Base-by-base conservation (phyloP, 1,140 invertebrate genomes). In the Pentalonia nigronervosa region DNA sequence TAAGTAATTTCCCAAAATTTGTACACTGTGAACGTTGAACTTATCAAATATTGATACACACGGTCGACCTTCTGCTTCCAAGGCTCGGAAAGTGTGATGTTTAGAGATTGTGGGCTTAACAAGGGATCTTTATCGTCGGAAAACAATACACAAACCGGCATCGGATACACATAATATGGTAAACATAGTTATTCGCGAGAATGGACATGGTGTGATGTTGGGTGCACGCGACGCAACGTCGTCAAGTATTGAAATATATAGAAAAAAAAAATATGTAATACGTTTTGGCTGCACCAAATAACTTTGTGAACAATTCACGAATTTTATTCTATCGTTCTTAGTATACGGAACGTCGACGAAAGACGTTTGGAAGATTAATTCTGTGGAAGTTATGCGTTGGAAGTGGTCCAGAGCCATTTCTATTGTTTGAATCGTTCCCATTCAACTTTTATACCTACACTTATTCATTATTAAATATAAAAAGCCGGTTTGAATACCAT, bases 391-490 rank as follows among this genome's bases (percentile, higher is more conserved):
- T 76, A n/a, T 76, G n/a, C n/a, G 60, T 76, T 76, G 60, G 60
- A 76, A 76, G n/a, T 11, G n/a, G 14, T 76, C 60, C 60, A 76
- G 11, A 14, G 8, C 60, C n/a, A 34, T 76, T 76, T 76, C 60
- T 14, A n/a, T 76, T 76, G 60, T 76, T 76, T 14, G 14, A 76
- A 76, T n/a, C 14, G 60, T 67, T 76, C n/a, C 60, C n/a, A n/a
- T 76, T 76, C 30, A 76, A 67, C n/a, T 17, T 14, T 50, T 21
- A 53, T 21, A 53, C 50, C 21, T n/a, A 76, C 60, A n/a, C 30
- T 67, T 67, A n/a, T 67, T 30, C 60, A 67, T 76, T 76, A 76
- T 76, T 76, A 76, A 76, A 53, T 76, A 76, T 76, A 76, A 76
- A 76, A 76, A 76, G 60, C n/a, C 60, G n/a, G n/a, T 76, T 76